phyloP scores from a whole-genome alignment of 1,140 invertebrate species.

The Mesaphorura yosii region DNA sequence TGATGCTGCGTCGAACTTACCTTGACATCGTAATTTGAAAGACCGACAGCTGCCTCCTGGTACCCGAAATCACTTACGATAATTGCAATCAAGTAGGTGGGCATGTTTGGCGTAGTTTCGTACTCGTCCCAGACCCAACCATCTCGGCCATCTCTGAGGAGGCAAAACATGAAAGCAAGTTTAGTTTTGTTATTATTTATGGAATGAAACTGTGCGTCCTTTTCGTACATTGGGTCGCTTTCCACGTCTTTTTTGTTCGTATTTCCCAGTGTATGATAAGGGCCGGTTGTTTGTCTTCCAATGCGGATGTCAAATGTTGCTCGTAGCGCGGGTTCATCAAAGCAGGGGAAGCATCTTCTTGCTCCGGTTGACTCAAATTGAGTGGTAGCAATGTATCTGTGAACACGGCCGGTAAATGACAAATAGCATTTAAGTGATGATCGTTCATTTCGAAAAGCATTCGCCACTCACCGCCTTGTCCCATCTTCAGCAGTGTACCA shows the following conservation, averaged over 20 bases:
- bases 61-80: conserved; percentile 19
- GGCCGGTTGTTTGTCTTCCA: conserved; percentile 30
- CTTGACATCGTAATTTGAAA: too few relatives aligned
- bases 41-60: too few relatives aligned
- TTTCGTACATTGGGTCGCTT: too few relatives aligned
- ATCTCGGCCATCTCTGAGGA: background rate
- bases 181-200: too few relatives aligned
- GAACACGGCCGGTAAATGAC: too few relatives aligned
- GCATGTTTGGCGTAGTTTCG: conserved; percentile 1
- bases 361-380: conserved; percentile 38
- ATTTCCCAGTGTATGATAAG: conserved; percentile 41
- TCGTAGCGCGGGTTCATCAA: conserved; percentile 80
- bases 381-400: conserved; percentile 1
- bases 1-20: too few relatives aligned
- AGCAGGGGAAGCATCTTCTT: conserved; percentile 74
- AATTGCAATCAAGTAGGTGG: conserved; percentile 9
- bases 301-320: conserved; percentile 54
- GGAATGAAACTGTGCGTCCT: too few relatives aligned
- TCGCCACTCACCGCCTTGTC: background rate
- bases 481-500: background rate
- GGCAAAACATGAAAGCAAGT: background rate
- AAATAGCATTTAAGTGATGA: background rate
- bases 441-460: background rate
- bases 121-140: conserved; percentile 15
- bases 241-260: conserved; percentile 32